Base-by-base conservation (phyloP, 2,888 invertebrate species). In the Spatulosminthurus flaviceps region DNA sequence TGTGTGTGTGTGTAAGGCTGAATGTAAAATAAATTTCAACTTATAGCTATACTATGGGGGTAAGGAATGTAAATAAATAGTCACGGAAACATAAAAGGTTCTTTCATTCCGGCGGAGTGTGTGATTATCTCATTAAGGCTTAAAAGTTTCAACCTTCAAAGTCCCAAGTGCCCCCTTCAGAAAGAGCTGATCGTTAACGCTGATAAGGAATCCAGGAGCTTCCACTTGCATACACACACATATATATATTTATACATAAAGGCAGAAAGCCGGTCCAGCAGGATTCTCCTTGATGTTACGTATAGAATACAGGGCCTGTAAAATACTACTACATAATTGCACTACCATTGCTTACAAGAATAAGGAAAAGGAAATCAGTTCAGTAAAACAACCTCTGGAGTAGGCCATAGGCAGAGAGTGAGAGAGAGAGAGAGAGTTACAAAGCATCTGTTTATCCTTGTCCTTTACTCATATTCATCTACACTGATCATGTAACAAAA, bases 1-100 rank as follows among this genome's bases (percentile, higher is more conserved):
- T 74, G 74, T 74, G 21, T 29, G 61, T 74, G 61, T 61, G 51
- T 34, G 74, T 60, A 74, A 1, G 19, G n/a, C 7, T n/a, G 67
- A n/a, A 67, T 67, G 67, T 67, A 26, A 67, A 24, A 74, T n/a
- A 61, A 61, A 74, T 21, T 61, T 19, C n/a, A 29, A 24, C 26
- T 61, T 60, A n/a, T 34, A 29, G 34, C 43, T 75, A 67, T 24
- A 69, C 1, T 0, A 69, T n/a, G 51, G 77, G 24, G 22, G 76
- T 77, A 60, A 69, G 77, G 77, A 77, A 77, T 77, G 77, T 77
- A 77, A 77, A 77, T 77, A 77, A 77, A 77, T 77, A 77, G 77
- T 77, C 77, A 77, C 77, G 77, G 77, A 77, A 77, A 77, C 77
- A 77, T 77, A 77, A 77, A 77, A 77, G 77, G 67, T 69, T 69